Evolutionary conservation across 2,888 invertebrate species (phyloP).

Genomic region (Subacronicta megacephala): DNA sequence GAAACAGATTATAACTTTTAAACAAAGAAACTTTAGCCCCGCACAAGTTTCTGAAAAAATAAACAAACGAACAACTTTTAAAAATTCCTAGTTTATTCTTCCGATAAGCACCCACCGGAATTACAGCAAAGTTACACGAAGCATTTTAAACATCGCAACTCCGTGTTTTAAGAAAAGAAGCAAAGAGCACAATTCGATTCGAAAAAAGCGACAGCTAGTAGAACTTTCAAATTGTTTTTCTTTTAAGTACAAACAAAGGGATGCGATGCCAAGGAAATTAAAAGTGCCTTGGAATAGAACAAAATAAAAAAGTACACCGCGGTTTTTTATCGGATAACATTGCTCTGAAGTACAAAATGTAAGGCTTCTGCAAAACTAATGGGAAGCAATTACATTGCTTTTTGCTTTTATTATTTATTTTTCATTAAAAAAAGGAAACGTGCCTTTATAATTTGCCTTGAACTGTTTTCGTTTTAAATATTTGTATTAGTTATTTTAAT

Average conservation of each 20-base stretch:
- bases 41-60: too few relatives aligned
- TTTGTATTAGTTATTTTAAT: too few relatives aligned
- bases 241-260: constrained; percentile 74
- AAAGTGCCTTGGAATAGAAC: constrained; percentile 70
- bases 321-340: constrained; percentile 54
- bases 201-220: constrained; percentile 57
- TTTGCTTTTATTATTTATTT: constrained; percentile 25
- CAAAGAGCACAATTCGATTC: constrained; percentile 68
- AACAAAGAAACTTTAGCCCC: too few relatives aligned
- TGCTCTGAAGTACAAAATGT: constrained; percentile 14
- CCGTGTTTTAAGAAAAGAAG: constrained; percentile 48
- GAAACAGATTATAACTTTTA: neutral
- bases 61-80: constrained; percentile 10
- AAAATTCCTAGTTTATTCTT: constrained; percentile 31
- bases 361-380: constrained; percentile 42
- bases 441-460: too few relatives aligned
- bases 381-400: constrained; percentile 45
- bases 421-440: neutral
- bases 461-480: too few relatives aligned
- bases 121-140: constrained; percentile 30
- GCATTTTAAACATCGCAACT: constrained; percentile 40
- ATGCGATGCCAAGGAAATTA: constrained; percentile 69
- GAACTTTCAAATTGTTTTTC: constrained; percentile 76
- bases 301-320: constrained; percentile 68
- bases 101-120: constrained; percentile 34